Conservation (phyloP, 1,140 invertebrate species). For the Philotrypesis tridentata region DNA sequence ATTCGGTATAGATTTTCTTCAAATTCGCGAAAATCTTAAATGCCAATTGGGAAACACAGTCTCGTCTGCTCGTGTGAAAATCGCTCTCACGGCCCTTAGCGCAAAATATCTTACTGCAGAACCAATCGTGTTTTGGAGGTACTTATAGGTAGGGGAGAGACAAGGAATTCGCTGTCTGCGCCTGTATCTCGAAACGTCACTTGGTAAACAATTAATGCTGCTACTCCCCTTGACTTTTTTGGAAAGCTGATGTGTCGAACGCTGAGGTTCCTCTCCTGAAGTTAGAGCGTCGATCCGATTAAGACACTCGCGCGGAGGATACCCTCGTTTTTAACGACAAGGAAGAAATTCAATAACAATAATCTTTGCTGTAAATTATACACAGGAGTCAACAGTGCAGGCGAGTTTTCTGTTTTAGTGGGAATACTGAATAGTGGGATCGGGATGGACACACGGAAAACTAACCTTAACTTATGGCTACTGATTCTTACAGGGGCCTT, state of each 20-base stretch:
- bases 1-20: slow-evolving; percentile 50
- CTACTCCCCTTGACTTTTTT: neutral
- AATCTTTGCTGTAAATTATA: slow-evolving; percentile 37
- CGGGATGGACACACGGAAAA: slow-evolving; percentile 31
- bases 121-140: neutral
- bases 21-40: slow-evolving; percentile 46
- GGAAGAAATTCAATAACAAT: slow-evolving; percentile 34
- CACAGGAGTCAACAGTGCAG: slow-evolving; percentile 36
- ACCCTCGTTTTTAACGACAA: neutral
- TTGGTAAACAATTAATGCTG: slow-evolving; percentile 43
- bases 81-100: neutral
- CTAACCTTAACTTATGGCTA: slow-evolving; percentile 44
- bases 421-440: slow-evolving; percentile 15
- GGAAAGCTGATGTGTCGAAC: neutral
- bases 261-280: neutral
- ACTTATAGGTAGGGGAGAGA: neutral
- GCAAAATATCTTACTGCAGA: slow-evolving; percentile 27
- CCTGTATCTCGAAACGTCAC: slow-evolving; percentile 36
- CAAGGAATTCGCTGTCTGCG: neutral
- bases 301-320: neutral
- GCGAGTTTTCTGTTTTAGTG: too few species aligned
- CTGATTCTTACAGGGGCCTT: slow-evolving; percentile 19
- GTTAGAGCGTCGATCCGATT: too few species aligned
- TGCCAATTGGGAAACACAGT: slow-evolving; percentile 4
- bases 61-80: neutral